These are phyloP conservation scores for Phaetusa simplex DNA, from an alignment of 2,113 vertebrate species.

Conservation along the genomic window DNA sequence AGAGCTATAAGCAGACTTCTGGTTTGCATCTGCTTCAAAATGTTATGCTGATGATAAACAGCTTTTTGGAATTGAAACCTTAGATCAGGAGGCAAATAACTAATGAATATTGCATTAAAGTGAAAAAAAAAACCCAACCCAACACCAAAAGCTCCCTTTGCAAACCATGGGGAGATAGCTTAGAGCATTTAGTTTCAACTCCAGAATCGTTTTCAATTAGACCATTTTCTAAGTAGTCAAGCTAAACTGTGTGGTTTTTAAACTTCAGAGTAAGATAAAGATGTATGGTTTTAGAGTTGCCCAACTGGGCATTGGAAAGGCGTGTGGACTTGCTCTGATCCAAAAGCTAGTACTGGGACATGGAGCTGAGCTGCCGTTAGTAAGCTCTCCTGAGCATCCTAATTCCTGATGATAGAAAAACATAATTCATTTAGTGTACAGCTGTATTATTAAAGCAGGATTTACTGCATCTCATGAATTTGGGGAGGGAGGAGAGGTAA, in stretches of 20 bases:
- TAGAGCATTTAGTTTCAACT: not conserved
- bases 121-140: not conserved
- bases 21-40: not conserved
- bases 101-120: not conserved
- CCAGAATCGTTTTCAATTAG: slow-evolving; percentile 8
- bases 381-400: not conserved
- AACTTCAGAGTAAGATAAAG: slow-evolving; percentile 33
- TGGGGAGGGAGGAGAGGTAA: not conserved
- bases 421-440: not conserved
- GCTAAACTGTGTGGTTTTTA: slow-evolving; percentile 4
- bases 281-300: not conserved
- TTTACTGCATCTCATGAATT: not conserved
- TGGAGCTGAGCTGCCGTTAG: not conserved
- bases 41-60: not conserved
- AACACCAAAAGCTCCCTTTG: not conserved
- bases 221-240: not conserved
- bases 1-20: not conserved
- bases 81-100: not conserved
- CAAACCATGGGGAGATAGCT: not conserved
- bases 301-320: not conserved
- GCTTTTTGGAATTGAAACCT: not conserved
- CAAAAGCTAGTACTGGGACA: not conserved
- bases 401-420: not conserved
- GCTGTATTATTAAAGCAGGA: not conserved
- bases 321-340: not conserved